Evolutionary conservation across 2,797 vertebrate species (phyloP).

Genomic region (Sebastes cheni): DNA sequence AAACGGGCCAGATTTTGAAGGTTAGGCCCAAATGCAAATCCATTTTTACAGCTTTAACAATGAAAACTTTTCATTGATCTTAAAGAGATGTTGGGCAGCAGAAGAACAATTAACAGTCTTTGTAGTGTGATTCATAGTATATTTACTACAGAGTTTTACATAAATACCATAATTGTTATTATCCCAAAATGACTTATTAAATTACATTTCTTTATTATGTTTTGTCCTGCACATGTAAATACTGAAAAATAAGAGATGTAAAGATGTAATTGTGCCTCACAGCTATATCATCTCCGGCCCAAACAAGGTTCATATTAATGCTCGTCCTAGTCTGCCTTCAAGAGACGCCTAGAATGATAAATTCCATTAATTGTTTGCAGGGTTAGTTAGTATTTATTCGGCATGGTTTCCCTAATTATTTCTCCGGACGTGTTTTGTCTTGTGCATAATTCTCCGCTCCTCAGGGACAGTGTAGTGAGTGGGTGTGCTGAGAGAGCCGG

Average conservation of each 20-base stretch:
- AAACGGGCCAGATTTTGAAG: constrained; percentile 71
- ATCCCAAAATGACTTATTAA: constrained; percentile 11
- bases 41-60: constrained; percentile 60
- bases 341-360: constrained; percentile 56
- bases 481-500: constrained; percentile 65
- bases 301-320: constrained; percentile 33
- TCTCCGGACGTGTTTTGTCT: constrained; percentile 76
- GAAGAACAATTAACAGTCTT: constrained; percentile 24
- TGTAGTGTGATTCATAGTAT: constrained; percentile 3
- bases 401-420: constrained; percentile 76
- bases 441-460: constrained; percentile 73
- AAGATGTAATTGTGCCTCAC: constrained; percentile 31
- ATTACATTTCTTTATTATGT: neutral
- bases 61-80: constrained; percentile 55
- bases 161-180: constrained; percentile 12
- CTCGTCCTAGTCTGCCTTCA: constrained; percentile 37
- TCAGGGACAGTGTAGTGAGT: constrained; percentile 61
- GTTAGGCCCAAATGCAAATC: constrained; percentile 71
- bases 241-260: constrained; percentile 2
- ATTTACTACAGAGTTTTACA: constrained; percentile 1
- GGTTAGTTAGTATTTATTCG: constrained; percentile 74
- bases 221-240: neutral
- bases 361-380: constrained; percentile 71
- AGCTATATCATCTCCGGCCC: neutral
- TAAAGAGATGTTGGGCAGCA: constrained; percentile 11